Conservation (phyloP, 2,113 vertebrate species). For the Cephalopterus ornatus region DNA sequence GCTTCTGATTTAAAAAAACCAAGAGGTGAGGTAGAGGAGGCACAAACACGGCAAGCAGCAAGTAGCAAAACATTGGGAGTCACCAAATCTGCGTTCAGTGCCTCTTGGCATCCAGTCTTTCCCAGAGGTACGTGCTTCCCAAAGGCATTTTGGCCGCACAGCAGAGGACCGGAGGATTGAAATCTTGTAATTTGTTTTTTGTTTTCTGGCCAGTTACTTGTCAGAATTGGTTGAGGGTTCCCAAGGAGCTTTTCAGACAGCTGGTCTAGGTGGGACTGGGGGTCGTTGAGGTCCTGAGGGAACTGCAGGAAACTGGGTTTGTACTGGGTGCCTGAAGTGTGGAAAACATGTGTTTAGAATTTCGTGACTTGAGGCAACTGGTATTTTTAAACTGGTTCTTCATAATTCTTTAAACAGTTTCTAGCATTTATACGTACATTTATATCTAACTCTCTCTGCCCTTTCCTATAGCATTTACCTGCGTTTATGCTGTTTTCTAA, state of each 20-base stretch:
- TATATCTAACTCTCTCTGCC: background rate
- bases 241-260: background rate
- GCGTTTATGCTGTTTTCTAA: background rate
- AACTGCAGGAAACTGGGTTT: background rate
- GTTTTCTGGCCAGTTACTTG: background rate
- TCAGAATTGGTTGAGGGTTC: background rate
- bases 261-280: background rate
- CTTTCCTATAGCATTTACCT: background rate
- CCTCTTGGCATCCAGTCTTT: background rate
- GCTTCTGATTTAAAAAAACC: background rate
- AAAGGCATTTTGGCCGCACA: background rate
- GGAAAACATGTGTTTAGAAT: background rate
- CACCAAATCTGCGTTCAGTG: background rate
- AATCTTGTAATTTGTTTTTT: background rate
- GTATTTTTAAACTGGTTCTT: background rate
- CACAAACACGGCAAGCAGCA: background rate
- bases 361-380: background rate
- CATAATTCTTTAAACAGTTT: background rate
- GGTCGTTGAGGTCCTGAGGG: background rate
- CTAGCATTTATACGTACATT: background rate
- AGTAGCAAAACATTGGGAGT: background rate
- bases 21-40: conserved; percentile 34
- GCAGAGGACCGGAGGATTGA: background rate
- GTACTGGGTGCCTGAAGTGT: conserved; percentile 10
- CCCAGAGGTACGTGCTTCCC: background rate